phyloP scores from a whole-genome alignment of 2,797 vertebrate genomes.

The Gymnothorax javanicus region DNA sequence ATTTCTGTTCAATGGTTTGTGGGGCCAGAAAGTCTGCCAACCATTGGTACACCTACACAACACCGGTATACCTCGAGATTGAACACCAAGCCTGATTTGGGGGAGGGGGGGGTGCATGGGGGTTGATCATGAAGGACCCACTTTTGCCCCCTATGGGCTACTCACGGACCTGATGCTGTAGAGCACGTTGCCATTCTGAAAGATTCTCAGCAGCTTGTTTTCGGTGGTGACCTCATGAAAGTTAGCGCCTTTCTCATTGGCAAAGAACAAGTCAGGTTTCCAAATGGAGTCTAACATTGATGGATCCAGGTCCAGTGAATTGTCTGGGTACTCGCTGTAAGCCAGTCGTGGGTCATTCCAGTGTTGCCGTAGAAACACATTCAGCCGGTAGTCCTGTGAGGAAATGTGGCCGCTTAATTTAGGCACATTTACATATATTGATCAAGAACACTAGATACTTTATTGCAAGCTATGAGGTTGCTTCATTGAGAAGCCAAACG shows the following conservation, averaged over 20 bases:
- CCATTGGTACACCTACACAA: not conserved
- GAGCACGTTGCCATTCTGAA: conserved; percentile 93
- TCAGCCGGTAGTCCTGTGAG: conserved; percentile 88
- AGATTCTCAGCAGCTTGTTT: conserved; percentile 94
- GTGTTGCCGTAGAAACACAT: conserved; percentile 91
- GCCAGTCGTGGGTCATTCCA: conserved; percentile 94
- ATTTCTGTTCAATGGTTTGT: not conserved
- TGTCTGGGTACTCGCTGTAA: conserved; percentile 89
- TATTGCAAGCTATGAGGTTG: not conserved
- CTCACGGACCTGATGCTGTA: conserved; percentile 89
- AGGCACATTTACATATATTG: not conserved
- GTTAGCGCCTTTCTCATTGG: conserved; percentile 93
- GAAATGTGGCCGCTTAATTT: not conserved
- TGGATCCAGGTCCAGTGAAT: conserved; percentile 90
- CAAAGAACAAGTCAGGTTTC: conserved; percentile 95
- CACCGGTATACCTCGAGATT: not conserved
- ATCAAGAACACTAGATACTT: not conserved
- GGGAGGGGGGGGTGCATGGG: not conserved
- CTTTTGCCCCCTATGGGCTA: not conserved
- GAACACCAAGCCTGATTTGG: not conserved
- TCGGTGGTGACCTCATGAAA: conserved; percentile 94
- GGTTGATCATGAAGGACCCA: not conserved
- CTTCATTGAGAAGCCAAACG: not conserved
- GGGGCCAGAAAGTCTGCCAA: not conserved
- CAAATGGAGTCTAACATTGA: conserved; percentile 97